A percentile compares a stretch with the other conserved stretches of the same genome.
phyloP scores from a whole-genome alignment of 2,888 invertebrate genomes.

The Nasonia oneida region DNA sequence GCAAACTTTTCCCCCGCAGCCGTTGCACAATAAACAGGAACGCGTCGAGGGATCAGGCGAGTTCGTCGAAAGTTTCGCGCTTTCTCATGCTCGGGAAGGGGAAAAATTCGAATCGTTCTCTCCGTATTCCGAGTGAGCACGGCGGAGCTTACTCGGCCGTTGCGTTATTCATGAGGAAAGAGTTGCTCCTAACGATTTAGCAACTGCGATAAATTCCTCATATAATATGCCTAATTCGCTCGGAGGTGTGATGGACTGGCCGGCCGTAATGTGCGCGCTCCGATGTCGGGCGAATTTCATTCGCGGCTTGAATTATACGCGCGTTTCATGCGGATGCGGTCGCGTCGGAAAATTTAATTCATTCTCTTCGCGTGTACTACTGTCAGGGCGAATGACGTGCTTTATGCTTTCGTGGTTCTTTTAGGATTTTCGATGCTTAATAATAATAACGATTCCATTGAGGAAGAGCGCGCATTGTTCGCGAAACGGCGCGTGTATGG shows the following conservation, averaged over 20 bases:
- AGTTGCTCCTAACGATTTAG: slow-evolving; percentile 38
- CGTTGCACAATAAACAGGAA: slow-evolving; percentile 56
- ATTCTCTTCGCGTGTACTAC: neutral
- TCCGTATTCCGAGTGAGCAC: slow-evolving; percentile 32
- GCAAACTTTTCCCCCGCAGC: slow-evolving; percentile 44
- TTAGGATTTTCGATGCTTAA: too few species aligned
- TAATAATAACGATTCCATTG: neutral
- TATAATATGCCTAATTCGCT: slow-evolving; percentile 42
- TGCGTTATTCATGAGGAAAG: slow-evolving; percentile 57
- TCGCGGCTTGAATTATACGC: neutral
- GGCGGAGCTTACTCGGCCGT: slow-evolving; percentile 26
- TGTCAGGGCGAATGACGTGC: too few species aligned
- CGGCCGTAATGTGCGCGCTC: neutral
- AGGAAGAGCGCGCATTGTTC: neutral
- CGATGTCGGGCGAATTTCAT: neutral
- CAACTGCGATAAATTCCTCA: slow-evolving; percentile 42
- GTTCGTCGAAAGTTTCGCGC: slow-evolving; percentile 32
- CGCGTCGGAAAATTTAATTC: neutral
- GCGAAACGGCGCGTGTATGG: neutral
- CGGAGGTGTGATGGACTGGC: neutral
- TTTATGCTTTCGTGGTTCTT: too few species aligned
- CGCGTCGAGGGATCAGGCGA: slow-evolving; percentile 43
- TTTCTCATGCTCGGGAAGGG: slow-evolving; percentile 6
- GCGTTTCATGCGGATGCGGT: neutral
- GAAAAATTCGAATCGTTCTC: slow-evolving; percentile 58